Evolutionary conservation across 2,888 invertebrate species (phyloP).

Genomic region (Dolichomitus sp.): DNA sequence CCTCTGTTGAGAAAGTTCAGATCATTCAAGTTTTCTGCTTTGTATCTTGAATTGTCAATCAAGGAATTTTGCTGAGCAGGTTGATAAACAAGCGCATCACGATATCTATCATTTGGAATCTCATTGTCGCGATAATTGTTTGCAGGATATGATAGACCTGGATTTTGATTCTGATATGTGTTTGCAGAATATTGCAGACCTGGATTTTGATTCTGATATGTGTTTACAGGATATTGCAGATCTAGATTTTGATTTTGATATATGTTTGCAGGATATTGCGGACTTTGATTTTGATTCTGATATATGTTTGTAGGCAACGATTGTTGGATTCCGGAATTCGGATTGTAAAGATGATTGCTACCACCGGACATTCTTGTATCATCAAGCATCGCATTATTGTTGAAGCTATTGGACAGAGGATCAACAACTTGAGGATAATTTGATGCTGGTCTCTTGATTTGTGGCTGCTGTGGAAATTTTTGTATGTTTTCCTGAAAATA

Average conservation of each 20-base stretch:
- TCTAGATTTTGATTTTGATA: too few species aligned
- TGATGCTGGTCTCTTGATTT: neutral
- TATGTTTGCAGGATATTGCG: neutral
- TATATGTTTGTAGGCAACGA: neutral
- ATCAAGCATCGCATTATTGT: slow-evolving; percentile 29
- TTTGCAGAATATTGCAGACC: too few species aligned
- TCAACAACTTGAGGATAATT: slow-evolving; percentile 21
- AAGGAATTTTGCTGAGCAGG: neutral
- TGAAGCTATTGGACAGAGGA: neutral
- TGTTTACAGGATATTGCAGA: too few species aligned
- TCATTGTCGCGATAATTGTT: slow-evolving; percentile 2
- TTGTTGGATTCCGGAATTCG: neutral
- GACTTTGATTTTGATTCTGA: slow-evolving; percentile 9
- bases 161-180: slow-evolving; percentile 11
- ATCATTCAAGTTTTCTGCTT: slow-evolving; percentile 5
- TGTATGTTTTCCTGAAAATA: neutral
- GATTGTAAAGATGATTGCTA: slow-evolving; percentile 49
- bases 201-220: too few species aligned
- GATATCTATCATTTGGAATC: slow-evolving; percentile 27
- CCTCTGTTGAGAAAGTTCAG: slow-evolving; percentile 38
- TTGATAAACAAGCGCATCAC: neutral
- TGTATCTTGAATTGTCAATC: neutral
- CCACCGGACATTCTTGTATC: slow-evolving; percentile 55
- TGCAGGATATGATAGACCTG: neutral
- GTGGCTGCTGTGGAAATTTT: neutral